phyloP scores from a whole-genome alignment of 2,797 vertebrate genomes.

The Luscinia luscinia region DNA sequence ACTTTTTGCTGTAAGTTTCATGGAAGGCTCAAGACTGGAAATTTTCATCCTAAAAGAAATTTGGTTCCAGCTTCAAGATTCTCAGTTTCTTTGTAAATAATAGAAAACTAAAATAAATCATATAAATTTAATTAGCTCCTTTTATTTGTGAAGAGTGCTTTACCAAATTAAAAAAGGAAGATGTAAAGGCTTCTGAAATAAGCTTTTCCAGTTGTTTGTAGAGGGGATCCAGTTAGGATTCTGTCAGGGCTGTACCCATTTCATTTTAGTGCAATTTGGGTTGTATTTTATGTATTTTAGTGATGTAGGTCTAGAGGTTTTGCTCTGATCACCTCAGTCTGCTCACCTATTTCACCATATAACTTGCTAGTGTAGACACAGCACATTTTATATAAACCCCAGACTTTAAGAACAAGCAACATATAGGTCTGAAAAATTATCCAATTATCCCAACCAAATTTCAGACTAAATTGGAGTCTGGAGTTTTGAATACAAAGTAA shows the following conservation, averaged over 20 bases:
- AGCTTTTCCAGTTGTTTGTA: not conserved
- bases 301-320: not conserved
- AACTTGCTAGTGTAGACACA: fast-evolving
- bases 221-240: not conserved
- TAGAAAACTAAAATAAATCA: not conserved
- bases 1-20: not conserved
- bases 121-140: not conserved
- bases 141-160: not conserved
- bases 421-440: not conserved
- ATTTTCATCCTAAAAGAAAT: not conserved
- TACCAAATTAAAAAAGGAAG: not conserved
- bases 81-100: not conserved
- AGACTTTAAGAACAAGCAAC: not conserved
- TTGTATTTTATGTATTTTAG: not conserved
- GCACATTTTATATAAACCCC: not conserved
- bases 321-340: not conserved
- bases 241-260: not conserved
- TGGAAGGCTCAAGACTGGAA: not conserved
- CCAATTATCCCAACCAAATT: not conserved
- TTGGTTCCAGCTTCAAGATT: not conserved
- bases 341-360: not conserved
- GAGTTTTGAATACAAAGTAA: not conserved
- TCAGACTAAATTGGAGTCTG: not conserved
- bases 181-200: not conserved
- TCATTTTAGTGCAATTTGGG: not conserved